Conservation (phyloP, 2,113 vertebrate genomes). For the Pavo muticus region DNA sequence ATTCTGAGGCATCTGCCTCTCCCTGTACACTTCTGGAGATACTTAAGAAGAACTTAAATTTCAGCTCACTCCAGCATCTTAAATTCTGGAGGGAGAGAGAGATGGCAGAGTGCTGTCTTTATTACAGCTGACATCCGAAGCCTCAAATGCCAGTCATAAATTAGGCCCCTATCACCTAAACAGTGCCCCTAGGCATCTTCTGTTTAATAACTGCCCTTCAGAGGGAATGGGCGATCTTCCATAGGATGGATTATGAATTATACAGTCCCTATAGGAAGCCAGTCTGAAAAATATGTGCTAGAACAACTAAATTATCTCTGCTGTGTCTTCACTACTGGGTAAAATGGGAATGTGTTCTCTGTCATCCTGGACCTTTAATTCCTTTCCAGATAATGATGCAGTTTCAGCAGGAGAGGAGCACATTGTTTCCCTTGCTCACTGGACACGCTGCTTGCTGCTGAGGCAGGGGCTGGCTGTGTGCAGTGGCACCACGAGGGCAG, state of each 20-base stretch:
- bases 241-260: neutral
- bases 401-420: neutral
- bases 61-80: neutral
- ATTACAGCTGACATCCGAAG: neutral
- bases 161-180: neutral
- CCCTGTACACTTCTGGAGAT: neutral
- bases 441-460: neutral
- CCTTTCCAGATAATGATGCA: neutral
- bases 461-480: neutral
- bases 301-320: slow-evolving; percentile 4
- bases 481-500: neutral
- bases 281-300: neutral
- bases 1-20: neutral
- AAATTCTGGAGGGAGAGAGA: neutral
- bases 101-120: neutral
- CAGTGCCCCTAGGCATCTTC: neutral
- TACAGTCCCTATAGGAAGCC: neutral
- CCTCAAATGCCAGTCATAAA: neutral
- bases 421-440: neutral
- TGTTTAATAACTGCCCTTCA: neutral
- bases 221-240: neutral
- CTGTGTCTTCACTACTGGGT: neutral
- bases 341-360: neutral
- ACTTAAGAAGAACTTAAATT: neutral
- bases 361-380: too few relatives aligned